A percentile compares a stretch with the other conserved stretches of the same genome.
Conservation (phyloP, 2,888 invertebrate species). For the Cerastis rubricosa region DNA sequence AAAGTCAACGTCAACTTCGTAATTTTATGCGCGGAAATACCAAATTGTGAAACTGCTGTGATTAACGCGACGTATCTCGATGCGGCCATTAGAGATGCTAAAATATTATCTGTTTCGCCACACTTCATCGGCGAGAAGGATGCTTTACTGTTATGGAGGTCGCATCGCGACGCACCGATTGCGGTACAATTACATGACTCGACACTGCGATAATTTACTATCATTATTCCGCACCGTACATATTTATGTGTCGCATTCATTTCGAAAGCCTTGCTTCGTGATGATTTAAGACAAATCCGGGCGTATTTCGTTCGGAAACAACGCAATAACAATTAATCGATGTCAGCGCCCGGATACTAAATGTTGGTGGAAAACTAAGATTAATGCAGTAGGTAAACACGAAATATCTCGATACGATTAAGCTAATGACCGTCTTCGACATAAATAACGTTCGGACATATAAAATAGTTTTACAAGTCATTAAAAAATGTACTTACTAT, state of each 20-base stretch:
- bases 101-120: slow-evolving; percentile 72
- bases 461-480: slow-evolving; percentile 45
- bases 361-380: slow-evolving; percentile 62
- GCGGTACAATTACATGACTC: slow-evolving; percentile 81
- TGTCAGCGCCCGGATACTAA: slow-evolving; percentile 58
- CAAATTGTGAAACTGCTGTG: slow-evolving; percentile 44
- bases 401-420: slow-evolving; percentile 64
- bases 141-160: slow-evolving; percentile 77
- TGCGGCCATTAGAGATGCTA: slow-evolving; percentile 62
- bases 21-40: slow-evolving; percentile 23
- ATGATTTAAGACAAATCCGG: slow-evolving; percentile 63
- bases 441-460: slow-evolving; percentile 36
- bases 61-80: slow-evolving; percentile 54
- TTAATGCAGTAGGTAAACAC: slow-evolving; percentile 51
- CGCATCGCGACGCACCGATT: slow-evolving; percentile 77
- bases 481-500: slow-evolving; percentile 44
- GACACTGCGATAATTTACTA: slow-evolving; percentile 80
- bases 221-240: slow-evolving; percentile 78
- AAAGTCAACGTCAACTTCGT: slow-evolving; percentile 16
- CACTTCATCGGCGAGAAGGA: slow-evolving; percentile 71
- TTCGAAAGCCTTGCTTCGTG: slow-evolving; percentile 68
- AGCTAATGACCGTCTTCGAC: slow-evolving; percentile 57
- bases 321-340: slow-evolving; percentile 70
- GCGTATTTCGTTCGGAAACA: slow-evolving; percentile 66
- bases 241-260: slow-evolving; percentile 74